phyloP scores from a whole-genome alignment of 92 coral and sea anemone genomes.

The Chrysogorgia sp. region DNA sequence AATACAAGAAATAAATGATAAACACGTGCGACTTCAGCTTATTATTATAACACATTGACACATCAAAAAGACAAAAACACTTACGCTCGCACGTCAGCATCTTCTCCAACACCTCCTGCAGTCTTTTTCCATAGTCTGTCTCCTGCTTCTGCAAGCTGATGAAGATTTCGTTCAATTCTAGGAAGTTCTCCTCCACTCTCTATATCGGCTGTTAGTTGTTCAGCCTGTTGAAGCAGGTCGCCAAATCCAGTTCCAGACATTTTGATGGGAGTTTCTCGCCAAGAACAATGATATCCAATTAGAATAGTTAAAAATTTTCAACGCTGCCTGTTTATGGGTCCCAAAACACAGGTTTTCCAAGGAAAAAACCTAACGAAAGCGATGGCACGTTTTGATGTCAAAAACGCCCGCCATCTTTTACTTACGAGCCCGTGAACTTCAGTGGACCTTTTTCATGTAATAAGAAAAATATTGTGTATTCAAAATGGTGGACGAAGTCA shows the following conservation, averaged over 20 bases:
- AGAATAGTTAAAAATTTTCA: neutral
- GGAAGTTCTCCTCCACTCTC: constrained; percentile 98
- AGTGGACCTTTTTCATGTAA: constrained; percentile 1
- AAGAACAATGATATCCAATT: neutral
- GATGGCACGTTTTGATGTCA: constrained; percentile 3
- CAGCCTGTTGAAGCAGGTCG: constrained; percentile 95
- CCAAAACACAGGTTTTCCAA: neutral
- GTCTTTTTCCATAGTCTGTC: constrained; percentile 91
- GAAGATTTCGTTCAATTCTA: constrained; percentile 88
- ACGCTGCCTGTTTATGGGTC: neutral
- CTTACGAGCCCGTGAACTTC: constrained; percentile 8
- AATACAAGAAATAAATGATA: too few relatives aligned
- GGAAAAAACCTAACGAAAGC: neutral
- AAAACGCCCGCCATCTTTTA: constrained; percentile 38
- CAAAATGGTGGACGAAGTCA: constrained; percentile 30
- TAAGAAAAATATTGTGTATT: neutral
- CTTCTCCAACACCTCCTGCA: constrained; percentile 83
- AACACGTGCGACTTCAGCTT: too few relatives aligned
- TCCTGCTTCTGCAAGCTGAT: constrained; percentile 96
- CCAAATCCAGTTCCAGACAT: constrained; percentile 88
- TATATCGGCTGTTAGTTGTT: constrained; percentile 97
- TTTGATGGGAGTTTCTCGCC: constrained; percentile 11
- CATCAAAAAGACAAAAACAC: constrained; percentile 23
- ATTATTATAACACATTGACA: neutral
- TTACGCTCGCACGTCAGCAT: constrained; percentile 98